phyloP scores from a whole-genome alignment of 2,888 invertebrate genomes.

The Tipula helvola region DNA sequence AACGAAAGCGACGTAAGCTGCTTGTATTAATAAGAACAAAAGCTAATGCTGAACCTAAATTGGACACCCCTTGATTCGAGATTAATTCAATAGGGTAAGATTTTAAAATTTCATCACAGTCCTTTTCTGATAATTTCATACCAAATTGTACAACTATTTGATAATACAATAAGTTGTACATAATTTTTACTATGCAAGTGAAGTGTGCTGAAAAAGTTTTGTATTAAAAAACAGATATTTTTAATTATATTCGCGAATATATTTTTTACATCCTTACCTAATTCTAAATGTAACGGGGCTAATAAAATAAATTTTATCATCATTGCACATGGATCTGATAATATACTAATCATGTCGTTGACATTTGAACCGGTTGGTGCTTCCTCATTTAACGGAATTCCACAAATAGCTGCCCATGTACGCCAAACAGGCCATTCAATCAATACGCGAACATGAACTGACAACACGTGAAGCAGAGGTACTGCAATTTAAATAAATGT shows the following conservation, averaged over 20 bases:
- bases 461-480: slow-evolving; percentile 76
- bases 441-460: slow-evolving; percentile 70
- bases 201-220: slow-evolving; percentile 63
- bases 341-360: slow-evolving; percentile 55
- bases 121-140: slow-evolving; percentile 50
- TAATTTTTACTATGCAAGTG: slow-evolving; percentile 71
- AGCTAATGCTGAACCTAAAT: slow-evolving; percentile 33
- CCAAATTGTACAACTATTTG: slow-evolving; percentile 75
- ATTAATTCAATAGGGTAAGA: slow-evolving; percentile 20
- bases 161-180: slow-evolving; percentile 81
- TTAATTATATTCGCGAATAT: background rate
- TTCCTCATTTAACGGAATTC: slow-evolving; percentile 28
- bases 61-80: slow-evolving; percentile 14
- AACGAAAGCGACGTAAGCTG: slow-evolving; percentile 28
- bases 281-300: slow-evolving; percentile 73
- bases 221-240: slow-evolving; percentile 11
- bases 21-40: slow-evolving; percentile 30
- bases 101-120: slow-evolving; percentile 42
- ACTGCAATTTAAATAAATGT: slow-evolving; percentile 42
- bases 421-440: slow-evolving; percentile 45
- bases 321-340: slow-evolving; percentile 75
- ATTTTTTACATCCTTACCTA: slow-evolving; percentile 44
- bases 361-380: slow-evolving; percentile 33
- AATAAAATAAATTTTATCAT: slow-evolving; percentile 77
- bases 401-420: slow-evolving; percentile 35